phyloP scores from a whole-genome alignment of 2,797 vertebrate species.

The Coreius guichenoti region DNA sequence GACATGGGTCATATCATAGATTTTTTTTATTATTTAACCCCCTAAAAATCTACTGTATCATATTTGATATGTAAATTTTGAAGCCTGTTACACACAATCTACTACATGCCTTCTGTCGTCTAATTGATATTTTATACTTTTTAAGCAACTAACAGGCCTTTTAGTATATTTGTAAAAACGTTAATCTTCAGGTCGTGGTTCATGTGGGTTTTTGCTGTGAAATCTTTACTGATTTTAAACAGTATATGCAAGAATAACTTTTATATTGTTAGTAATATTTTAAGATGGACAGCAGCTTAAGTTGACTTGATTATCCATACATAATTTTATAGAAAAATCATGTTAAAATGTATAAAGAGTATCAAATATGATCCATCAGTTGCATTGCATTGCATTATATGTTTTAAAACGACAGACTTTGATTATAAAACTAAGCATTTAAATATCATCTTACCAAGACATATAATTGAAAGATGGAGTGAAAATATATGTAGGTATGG shows the following conservation, averaged over 20 bases:
- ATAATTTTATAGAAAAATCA: too few species aligned
- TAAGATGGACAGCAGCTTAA: too few species aligned
- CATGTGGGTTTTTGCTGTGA: neutral
- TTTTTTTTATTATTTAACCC: neutral
- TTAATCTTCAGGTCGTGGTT: neutral
- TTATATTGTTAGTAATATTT: neutral
- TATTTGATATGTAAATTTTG: neutral
- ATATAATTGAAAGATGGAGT: neutral
- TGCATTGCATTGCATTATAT: neutral
- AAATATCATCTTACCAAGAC: neutral
- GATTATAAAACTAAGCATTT: neutral
- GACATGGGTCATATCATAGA: neutral
- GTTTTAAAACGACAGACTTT: neutral
- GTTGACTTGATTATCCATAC: too few species aligned
- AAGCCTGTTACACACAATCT: neutral
- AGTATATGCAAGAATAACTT: neutral
- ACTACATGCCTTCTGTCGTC: neutral
- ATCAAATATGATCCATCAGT: neutral
- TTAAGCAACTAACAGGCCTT: neutral
- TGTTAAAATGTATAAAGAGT: too few species aligned
- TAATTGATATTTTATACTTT: neutral
- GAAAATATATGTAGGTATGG: neutral
- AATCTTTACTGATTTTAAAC: neutral
- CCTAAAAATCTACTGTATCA: neutral
- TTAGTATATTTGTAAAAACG: neutral